Percentiles rank a stretch among this genome's conserved stretches.
phyloP scores from a whole-genome alignment of 2,113 vertebrate species.

The Myocastor coypus region DNA sequence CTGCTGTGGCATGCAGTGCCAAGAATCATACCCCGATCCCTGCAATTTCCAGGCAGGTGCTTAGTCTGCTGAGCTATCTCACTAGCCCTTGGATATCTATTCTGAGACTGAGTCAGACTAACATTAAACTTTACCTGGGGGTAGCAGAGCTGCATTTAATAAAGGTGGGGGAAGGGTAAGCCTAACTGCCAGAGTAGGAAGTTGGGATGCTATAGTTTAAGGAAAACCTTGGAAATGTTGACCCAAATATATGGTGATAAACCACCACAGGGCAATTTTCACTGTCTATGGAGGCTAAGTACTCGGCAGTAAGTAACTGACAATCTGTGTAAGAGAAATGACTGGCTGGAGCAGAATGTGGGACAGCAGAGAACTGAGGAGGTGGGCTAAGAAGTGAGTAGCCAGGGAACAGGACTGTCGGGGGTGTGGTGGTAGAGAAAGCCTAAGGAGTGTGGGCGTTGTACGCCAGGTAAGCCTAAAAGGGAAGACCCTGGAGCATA shows the following conservation, averaged over 20 bases:
- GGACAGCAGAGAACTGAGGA: background rate
- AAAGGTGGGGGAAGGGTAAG: background rate
- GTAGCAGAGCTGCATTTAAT: background rate
- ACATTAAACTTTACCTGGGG: background rate
- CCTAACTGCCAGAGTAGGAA: background rate
- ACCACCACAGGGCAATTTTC: background rate
- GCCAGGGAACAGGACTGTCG: background rate
- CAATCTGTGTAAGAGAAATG: background rate
- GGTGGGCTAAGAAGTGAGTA: background rate
- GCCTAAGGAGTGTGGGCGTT: background rate
- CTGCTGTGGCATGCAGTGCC: no score
- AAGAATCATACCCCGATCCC: no score
- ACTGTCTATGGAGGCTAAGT: background rate
- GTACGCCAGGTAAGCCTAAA: background rate
- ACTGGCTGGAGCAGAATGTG: background rate
- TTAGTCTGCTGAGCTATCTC: no score
- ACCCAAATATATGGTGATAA: background rate
- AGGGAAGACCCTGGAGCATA: background rate
- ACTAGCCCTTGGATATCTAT: background rate
- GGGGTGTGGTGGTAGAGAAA: background rate
- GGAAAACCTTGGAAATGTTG: background rate
- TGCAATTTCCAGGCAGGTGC: no score
- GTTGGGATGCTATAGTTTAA: background rate
- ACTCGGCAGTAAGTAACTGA: background rate
- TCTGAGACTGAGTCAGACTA: background rate